Percentiles rank a stretch among this genome's conserved stretches.
phyloP scores from a whole-genome alignment of 1,140 invertebrate species.

The Camponotus floridanus region DNA sequence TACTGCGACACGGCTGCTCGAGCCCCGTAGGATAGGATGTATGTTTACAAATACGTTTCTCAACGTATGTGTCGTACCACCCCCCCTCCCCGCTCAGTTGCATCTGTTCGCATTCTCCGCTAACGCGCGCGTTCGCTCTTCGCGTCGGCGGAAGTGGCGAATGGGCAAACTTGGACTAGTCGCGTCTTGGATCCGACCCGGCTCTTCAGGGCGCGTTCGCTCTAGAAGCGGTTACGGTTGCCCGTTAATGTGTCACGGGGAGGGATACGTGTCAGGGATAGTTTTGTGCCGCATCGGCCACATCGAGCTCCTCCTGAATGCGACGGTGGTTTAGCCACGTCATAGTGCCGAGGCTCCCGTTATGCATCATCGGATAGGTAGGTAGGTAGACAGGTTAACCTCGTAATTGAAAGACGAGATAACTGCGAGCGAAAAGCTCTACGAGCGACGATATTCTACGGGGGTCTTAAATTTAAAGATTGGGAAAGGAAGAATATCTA shows the following conservation, averaged over 20 bases:
- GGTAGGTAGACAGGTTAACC: background rate
- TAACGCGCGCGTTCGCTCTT: conserved; percentile 40
- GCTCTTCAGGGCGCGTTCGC: conserved; percentile 59
- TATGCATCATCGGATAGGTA: background rate
- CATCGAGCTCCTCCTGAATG: background rate
- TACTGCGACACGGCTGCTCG: conserved; percentile 77
- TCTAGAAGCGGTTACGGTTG: conserved; percentile 61
- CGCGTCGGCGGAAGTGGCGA: conserved; percentile 71
- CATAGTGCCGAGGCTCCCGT: background rate
- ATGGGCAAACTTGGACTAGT: conserved; percentile 71
- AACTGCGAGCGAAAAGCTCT: background rate
- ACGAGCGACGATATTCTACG: background rate
- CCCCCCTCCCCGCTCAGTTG: background rate
- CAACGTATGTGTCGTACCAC: conserved; percentile 39
- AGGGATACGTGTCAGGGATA: conserved; percentile 33
- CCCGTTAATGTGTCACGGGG: conserved; percentile 10
- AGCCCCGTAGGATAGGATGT: conserved; percentile 69
- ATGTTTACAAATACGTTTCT: conserved; percentile 79
- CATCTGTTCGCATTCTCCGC: conserved; percentile 16
- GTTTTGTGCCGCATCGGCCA: conserved; percentile 34
- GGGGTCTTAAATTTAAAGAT: background rate
- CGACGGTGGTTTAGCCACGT: background rate
- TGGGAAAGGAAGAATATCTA: background rate
- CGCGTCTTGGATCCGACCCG: conserved; percentile 60
- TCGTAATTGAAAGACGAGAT: conserved; percentile 1